A percentile compares a stretch with the other conserved stretches of the same genome.
Evolutionary conservation across 2,888 invertebrate species (phyloP).

Genomic region (Fabriciana adippe): DNA sequence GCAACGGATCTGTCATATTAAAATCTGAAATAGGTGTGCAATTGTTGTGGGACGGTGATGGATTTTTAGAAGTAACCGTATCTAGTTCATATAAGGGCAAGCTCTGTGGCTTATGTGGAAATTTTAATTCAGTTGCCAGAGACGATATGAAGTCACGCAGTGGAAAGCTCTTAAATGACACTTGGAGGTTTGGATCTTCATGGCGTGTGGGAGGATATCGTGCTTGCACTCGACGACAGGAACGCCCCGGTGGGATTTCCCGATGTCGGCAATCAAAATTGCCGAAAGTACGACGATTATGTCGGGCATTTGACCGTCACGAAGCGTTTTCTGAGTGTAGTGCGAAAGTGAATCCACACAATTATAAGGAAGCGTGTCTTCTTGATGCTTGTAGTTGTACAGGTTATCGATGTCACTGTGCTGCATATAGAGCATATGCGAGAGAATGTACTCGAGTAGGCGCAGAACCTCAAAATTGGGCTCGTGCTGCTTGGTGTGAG

Average conservation of each 20-base stretch:
- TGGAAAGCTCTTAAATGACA: conserved; percentile 85
- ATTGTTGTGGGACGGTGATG: conserved; percentile 96
- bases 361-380: conserved; percentile 93
- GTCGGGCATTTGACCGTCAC: conserved; percentile 76
- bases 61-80: conserved; percentile 94
- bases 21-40: conserved; percentile 89
- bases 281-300: conserved; percentile 73
- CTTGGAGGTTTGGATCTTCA: conserved; percentile 90
- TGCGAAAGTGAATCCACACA: conserved; percentile 88
- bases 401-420: conserved; percentile 91
- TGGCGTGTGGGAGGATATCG: conserved; percentile 94
- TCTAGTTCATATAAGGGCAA: conserved; percentile 87
- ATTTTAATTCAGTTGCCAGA: conserved; percentile 92
- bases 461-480: conserved; percentile 87
- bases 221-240: conserved; percentile 85
- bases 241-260: conserved; percentile 69
- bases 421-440: conserved; percentile 94
- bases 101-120: conserved; percentile 96
- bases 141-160: conserved; percentile 91
- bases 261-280: conserved; percentile 75
- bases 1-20: conserved; percentile 85
- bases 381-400: conserved; percentile 95
- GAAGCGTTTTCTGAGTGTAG: conserved; percentile 89
- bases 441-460: conserved; percentile 92
- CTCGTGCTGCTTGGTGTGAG: conserved; percentile 85